Evolutionary conservation across 2,888 invertebrate genomes (phyloP), one percentile per base, ranked within the genome.

Genomic region (Pycnomerus fuliginosus): DNA sequence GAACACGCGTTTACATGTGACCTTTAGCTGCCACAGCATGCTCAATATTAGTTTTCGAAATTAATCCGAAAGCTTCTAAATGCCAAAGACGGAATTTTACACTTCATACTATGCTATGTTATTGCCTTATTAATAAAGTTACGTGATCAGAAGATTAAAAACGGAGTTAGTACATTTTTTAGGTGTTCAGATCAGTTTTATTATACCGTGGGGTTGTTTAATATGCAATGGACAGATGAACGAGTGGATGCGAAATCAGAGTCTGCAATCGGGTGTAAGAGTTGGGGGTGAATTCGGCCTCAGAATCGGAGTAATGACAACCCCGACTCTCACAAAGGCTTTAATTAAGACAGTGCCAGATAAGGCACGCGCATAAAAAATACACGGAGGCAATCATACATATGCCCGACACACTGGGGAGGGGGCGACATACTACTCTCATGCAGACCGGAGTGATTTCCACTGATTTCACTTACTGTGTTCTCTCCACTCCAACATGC

Each of bases 291-390:
- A 17, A 20, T 32, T 25, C 44, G n/a, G n/a, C n/a, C n/a, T n/a
- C 42, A 42, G 56, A 58, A 58, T 60, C 55, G 56, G 12, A 58
- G 55, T 56, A 60, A 61, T 56, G 61, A 58, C 60, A 61, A 53
- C 52, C 53, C 40, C 45, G 50, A 50, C 51, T 47, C 55, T 45
- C 52, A 59, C 60, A 60, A 61, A 61, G 57, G 59, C 60, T 61
- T 61, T 60, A 61, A 61, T 61, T 59, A 61, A 61, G 60, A 58
- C 58, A 52, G 53, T 52, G 51, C 52, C 57, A 56, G 61, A 61
- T 61, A 61, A 60, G 58, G 61, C 53, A 52, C 56, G 51, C 51
- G 52, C 51, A 50, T 57, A 59, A 59, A 59, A 59, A 59, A 56
- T 56, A 50, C 50, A 56, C 42, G 52, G 50, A 52, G 50, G 53